Evolutionary conservation across 2,113 vertebrate species (phyloP).

Genomic region (Lepus americanus): DNA sequence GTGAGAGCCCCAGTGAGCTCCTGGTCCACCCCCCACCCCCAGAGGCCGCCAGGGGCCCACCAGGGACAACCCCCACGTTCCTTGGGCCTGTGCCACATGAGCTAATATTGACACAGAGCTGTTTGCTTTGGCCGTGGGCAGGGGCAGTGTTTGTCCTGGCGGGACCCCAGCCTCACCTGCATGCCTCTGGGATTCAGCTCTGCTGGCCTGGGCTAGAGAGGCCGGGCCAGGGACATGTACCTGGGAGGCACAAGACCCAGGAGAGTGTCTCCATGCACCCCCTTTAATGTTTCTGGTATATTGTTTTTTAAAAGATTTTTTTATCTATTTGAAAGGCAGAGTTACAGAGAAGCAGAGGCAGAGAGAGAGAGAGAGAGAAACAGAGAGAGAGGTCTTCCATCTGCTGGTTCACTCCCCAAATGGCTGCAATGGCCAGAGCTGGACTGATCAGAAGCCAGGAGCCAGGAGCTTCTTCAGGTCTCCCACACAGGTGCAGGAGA

Average conservation of each 20-base stretch:
- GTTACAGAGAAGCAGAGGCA: too few species aligned
- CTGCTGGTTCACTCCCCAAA: too few species aligned
- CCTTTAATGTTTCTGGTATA: conserved; percentile 28
- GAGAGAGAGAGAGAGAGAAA: too few species aligned
- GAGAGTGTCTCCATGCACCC: neutral
- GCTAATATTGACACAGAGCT: conserved; percentile 67
- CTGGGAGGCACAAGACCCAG: neutral
- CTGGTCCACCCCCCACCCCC: neutral
- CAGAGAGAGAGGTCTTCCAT: too few species aligned
- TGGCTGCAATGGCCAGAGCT: too few species aligned
- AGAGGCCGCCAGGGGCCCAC: too few species aligned
- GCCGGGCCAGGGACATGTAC: rapidly evolving
- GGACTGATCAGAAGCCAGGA: too few species aligned
- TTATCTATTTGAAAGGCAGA: too few species aligned
- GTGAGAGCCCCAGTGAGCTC: neutral
- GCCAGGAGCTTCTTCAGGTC: too few species aligned
- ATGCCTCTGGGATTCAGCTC: neutral
- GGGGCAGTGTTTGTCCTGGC: conserved; percentile 57
- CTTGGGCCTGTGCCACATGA: neutral
- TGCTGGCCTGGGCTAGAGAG: neutral
- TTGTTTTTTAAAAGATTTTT: neutral
- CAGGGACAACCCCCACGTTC: neutral
- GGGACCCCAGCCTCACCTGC: neutral
- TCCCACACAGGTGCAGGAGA: too few species aligned
- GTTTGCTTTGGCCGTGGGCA: conserved; percentile 50